These are phyloP conservation scores for Synergus itoensis DNA, from an alignment of 2,888 invertebrate genomes.

Conservation along the genomic window DNA sequence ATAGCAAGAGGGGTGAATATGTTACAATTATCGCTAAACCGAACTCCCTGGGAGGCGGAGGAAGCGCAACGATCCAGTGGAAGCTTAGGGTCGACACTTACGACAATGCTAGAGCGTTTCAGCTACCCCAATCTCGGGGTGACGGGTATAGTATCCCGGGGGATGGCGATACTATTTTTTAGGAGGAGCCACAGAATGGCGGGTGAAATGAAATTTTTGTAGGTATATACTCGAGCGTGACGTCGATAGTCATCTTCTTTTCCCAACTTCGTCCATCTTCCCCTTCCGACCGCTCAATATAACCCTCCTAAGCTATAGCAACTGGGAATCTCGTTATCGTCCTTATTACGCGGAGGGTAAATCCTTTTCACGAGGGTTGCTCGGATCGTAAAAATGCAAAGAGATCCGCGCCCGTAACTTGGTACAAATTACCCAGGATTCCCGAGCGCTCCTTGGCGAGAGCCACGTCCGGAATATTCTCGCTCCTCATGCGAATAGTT, in stretches of 20 bases:
- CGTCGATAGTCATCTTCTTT: slow-evolving; percentile 38
- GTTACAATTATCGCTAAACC: slow-evolving; percentile 76
- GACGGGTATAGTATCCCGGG: slow-evolving; percentile 33
- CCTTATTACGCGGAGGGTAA: slow-evolving; percentile 63
- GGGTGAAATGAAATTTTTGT: slow-evolving; percentile 30
- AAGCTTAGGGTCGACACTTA: slow-evolving; percentile 64
- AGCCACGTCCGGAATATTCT: slow-evolving; percentile 33
- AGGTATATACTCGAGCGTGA: slow-evolving; percentile 25
- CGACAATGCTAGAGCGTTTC: slow-evolving; percentile 61
- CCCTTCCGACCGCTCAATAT: slow-evolving; percentile 8
- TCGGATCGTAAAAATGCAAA: slow-evolving; percentile 51
- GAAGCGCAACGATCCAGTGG: slow-evolving; percentile 46
- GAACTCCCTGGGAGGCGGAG: slow-evolving; percentile 57
- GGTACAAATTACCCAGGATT: slow-evolving; percentile 35
- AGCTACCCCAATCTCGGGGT: slow-evolving; percentile 26
- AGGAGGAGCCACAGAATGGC: slow-evolving; percentile 18
- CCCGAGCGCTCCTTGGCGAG: not conserved
- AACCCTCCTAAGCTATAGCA: slow-evolving; percentile 18
- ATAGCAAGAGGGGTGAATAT: slow-evolving; percentile 69
- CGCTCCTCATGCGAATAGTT: slow-evolving; percentile 47
- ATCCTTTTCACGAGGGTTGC: slow-evolving; percentile 45
- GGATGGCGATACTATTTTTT: slow-evolving; percentile 32
- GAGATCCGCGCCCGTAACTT: slow-evolving; percentile 33
- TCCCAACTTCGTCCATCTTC: not conserved
- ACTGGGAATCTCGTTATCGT: slow-evolving; percentile 67